Conservation (phyloP, 2,888 invertebrate species). For the Drosophila glabriapex region DNA sequence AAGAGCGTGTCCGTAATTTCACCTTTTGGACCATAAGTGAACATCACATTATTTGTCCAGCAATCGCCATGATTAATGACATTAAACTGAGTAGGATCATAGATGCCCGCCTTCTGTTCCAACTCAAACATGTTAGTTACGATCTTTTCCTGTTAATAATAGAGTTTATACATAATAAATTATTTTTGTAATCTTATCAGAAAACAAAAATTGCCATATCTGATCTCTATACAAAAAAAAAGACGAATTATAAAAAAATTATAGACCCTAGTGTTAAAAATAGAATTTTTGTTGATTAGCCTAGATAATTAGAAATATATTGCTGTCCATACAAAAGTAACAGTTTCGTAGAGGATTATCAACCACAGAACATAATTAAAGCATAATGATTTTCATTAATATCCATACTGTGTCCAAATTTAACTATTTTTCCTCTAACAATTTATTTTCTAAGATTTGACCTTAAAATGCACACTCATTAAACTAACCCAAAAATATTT, state of each 20-base stretch:
- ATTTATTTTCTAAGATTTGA: neutral
- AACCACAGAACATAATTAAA: too few species aligned
- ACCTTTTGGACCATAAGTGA: slow-evolving; percentile 63
- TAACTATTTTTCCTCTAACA: neutral
- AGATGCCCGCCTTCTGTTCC: slow-evolving; percentile 9
- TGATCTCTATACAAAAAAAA: neutral
- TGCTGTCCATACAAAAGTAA: neutral
- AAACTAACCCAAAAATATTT: neutral
- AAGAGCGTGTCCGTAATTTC: slow-evolving; percentile 66
- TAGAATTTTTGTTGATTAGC: neutral
- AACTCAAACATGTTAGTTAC: neutral
- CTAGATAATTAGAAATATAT: neutral
- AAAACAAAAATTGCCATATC: neutral
- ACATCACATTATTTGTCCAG: slow-evolving; percentile 83
- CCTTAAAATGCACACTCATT: neutral
- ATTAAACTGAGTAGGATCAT: slow-evolving; percentile 63
- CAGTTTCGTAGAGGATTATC: neutral
- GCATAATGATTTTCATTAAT: too few species aligned
- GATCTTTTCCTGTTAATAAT: slow-evolving; percentile 10
- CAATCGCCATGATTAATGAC: slow-evolving; percentile 81
- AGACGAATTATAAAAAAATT: neutral
- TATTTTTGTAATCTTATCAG: neutral
- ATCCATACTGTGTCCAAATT: neutral
- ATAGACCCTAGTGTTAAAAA: neutral
- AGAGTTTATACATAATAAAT: neutral